Base-by-base conservation (phyloP, 2,888 invertebrate genomes). In the Alloplasta piceator region DNA sequence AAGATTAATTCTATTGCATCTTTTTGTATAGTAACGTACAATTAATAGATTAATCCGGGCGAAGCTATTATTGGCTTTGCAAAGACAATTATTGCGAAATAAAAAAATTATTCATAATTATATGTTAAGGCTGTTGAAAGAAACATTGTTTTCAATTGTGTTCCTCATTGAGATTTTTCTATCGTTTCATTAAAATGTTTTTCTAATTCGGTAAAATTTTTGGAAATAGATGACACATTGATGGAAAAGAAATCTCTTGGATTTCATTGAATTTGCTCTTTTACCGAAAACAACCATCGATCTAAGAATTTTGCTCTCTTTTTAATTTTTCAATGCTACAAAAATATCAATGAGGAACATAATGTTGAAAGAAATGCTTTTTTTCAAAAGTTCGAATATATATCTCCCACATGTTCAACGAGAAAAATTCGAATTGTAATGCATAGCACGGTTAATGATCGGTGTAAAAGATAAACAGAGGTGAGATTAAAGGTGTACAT, bases 391-490 rank as follows among this genome's bases (percentile, higher is more conserved):
- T 0, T 39, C 14, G 4, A 52, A 43, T 38, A 52, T 78, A 70
- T 64, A 70, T 68, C 74, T 36, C 55, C 61, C 48, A 56, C 55
- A 12, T 43, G 67, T 16, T 43, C 64, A 60, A 58, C 55, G 55
- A 39, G 64, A 73, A 68, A 68, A 41, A 48, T 71, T 76, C 72
- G 82, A 84, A 83, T 80, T 82, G 83, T 80, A 87, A 77, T 83
- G 86, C 87, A 87, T 86, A 84, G 87, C 86, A 88, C 88, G 85
- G 87, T 82, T 86, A 86, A 79, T 50, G 55, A 76, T 86, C 85
- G 86, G 82, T 87, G 85, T 86, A 85, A 86, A 80, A 74, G 66
- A 80, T 70, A 80, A 83, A 73, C 58, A 66, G 73, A 78, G 78
- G 3, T 70, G 75, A 78, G 76, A 70, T 64, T 71, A 48, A 82